phyloP scores from a whole-genome alignment of 2,888 invertebrate genomes.

The Muschampia plurimacula region DNA sequence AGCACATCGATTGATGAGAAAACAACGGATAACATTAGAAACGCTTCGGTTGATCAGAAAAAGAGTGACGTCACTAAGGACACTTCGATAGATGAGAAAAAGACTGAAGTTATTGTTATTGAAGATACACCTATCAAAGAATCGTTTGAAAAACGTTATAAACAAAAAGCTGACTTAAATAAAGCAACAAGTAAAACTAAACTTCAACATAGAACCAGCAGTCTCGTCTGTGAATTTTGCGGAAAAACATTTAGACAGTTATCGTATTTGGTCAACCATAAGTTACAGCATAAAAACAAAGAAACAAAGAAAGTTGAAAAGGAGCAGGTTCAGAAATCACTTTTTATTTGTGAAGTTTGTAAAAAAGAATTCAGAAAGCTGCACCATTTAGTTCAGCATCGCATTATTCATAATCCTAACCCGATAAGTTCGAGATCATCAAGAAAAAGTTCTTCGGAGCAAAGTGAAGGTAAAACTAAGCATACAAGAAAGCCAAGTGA shows the following conservation, averaged over 20 bases:
- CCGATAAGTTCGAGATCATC: conserved; percentile 53
- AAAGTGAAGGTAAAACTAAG: conserved; percentile 61
- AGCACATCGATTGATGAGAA: conserved; percentile 51
- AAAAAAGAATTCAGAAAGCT: conserved; percentile 79
- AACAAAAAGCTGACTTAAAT: conserved; percentile 56
- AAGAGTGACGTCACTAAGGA: conserved; percentile 55
- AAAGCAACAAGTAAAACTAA: conserved; percentile 54
- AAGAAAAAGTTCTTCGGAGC: conserved; percentile 72
- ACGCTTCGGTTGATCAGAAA: conserved; percentile 51
- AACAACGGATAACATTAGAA: conserved; percentile 56
- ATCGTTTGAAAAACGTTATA: conserved; percentile 51
- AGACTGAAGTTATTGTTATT: conserved; percentile 64
- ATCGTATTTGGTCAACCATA: conserved; percentile 77
- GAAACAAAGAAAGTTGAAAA: conserved; percentile 59
- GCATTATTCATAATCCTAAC: conserved; percentile 69
- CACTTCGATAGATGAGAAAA: conserved; percentile 52
- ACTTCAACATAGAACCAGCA: conserved; percentile 51
- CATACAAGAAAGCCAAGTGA: conserved; percentile 59
- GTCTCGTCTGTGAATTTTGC: conserved; percentile 76
- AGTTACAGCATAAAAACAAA: conserved; percentile 70
- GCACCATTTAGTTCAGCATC: conserved; percentile 80
- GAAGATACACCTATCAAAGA: conserved; percentile 67
- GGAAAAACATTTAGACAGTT: conserved; percentile 79
- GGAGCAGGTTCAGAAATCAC: conserved; percentile 52
- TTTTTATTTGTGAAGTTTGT: conserved; percentile 77